These are phyloP conservation scores for Calosoma granatense DNA, from an alignment of 1,140 invertebrate genomes.

Conservation along the genomic window DNA sequence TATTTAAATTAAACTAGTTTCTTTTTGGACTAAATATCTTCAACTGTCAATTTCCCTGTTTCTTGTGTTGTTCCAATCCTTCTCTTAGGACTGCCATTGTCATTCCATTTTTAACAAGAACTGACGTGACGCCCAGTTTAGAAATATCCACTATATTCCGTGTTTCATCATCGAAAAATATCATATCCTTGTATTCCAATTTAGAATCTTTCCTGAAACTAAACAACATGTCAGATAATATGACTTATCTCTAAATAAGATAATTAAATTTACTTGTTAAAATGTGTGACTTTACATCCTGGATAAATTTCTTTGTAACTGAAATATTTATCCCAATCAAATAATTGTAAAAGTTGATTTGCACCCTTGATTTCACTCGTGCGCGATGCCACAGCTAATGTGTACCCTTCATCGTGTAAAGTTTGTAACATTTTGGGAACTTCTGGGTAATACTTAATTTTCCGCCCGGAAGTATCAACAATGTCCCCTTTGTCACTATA, in stretches of 20 bases:
- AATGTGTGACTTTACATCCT: conserved; percentile 58
- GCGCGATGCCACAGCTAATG: conserved; percentile 53
- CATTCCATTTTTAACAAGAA: conserved; percentile 45
- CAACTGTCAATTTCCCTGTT: no score
- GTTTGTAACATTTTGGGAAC: conserved; percentile 49
- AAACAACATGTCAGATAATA: conserved; percentile 27
- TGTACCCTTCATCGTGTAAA: conserved; percentile 44
- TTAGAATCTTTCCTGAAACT: conserved; percentile 48
- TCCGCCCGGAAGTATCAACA: conserved; percentile 39
- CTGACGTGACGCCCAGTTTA: conserved; percentile 43
- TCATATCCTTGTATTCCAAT: conserved; percentile 52
- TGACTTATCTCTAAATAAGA: conserved; percentile 6
- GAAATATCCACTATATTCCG: conserved; percentile 49
- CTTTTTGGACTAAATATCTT: not conserved
- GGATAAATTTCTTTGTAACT: conserved; percentile 66
- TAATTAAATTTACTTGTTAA: conserved; percentile 45
- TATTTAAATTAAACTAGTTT: not conserved
- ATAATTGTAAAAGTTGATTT: conserved; percentile 52
- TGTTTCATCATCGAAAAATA: conserved; percentile 60
- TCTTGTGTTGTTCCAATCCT: conserved; percentile 37
- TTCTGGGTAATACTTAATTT: conserved; percentile 47
- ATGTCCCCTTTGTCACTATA: conserved; percentile 39
- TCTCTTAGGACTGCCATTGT: conserved; percentile 37
- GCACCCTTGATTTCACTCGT: conserved; percentile 56
- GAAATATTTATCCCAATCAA: conserved; percentile 62